phyloP scores from a whole-genome alignment of 2,113 vertebrate genomes.

The Sylvilagus bachmani region DNA sequence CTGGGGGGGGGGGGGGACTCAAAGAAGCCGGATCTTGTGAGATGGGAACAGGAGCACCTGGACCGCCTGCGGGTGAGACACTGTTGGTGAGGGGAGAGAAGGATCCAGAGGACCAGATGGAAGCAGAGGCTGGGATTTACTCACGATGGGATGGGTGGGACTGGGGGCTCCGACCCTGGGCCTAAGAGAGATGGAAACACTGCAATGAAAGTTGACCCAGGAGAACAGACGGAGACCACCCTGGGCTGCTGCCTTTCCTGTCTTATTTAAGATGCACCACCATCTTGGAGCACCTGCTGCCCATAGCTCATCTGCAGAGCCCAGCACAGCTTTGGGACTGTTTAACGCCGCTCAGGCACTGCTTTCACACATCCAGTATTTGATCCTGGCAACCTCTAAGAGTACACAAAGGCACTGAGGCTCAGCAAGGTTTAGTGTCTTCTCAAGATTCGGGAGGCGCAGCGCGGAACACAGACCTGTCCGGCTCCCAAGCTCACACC shows the following conservation, averaged over 20 bases:
- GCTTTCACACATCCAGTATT: neutral
- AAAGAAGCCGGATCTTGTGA: neutral
- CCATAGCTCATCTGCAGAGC: neutral
- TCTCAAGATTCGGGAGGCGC: neutral
- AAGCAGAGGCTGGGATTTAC: neutral
- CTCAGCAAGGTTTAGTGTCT: neutral
- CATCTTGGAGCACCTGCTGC: neutral
- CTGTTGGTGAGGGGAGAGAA: neutral
- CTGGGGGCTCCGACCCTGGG: neutral
- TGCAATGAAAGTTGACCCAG: neutral
- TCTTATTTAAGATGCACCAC: neutral
- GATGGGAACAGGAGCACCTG: neutral
- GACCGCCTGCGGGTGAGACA: neutral
- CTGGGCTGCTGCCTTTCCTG: neutral
- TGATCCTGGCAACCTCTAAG: neutral
- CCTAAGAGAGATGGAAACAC: neutral
- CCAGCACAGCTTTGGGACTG: neutral
- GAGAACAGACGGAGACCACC: neutral
- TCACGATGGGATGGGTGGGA: neutral
- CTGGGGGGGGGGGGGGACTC: accelerated
- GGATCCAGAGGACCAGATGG: neutral
- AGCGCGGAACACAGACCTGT: neutral
- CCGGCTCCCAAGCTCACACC: neutral
- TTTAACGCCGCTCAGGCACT: neutral
- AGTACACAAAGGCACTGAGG: neutral